Evolutionary conservation across 2,888 invertebrate species (phyloP), one percentile per base, ranked within the genome.

Genomic region (Archaeoteleia sp.): DNA sequence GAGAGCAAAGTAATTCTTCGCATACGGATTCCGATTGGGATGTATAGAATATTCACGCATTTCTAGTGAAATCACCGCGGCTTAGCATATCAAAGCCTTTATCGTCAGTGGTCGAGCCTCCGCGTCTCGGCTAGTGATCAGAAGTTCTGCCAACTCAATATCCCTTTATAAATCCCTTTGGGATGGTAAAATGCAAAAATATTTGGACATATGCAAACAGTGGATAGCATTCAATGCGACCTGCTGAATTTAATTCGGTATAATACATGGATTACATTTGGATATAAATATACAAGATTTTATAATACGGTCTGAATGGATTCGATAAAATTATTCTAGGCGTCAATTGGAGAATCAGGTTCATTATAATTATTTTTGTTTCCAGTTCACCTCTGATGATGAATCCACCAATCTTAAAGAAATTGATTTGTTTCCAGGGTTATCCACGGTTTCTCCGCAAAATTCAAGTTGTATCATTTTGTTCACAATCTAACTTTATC

Each of bases 51-150:
- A 67, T 75, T 75, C 72, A 70, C 73, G 74, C 76, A 72, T 77
- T 75, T 75, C 73, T 71, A 70, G 70, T 67, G 73, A 68, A 77
- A 77, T 80, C 78, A 72, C 71, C 76, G 72, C 67, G 70, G 76
- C 72, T 80, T 80, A 80, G 78, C 80, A 80, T 80, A 79, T 79
- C 80, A 80, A 80, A 80, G 80, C 77, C 71, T 71, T 71, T 74
- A 77, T 79, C 74, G 74, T 73, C 70, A 70, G 48, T 69, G 71
- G 62, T 54, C 67, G 58, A 65, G 62, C 68, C 65, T 69, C 58
- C 62, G 65, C 70, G 63, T 63, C 72, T 53, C 69, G 61, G 67
- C 54, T 49, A 53, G 54, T 67, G 70, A 70, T 68, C 65, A 70
- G 72, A 70, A 72, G 69, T 76, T 78, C 72, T 72, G 65, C 65